Conservation (phyloP, 1,140 invertebrate species). For the Riptortus pedestris region DNA sequence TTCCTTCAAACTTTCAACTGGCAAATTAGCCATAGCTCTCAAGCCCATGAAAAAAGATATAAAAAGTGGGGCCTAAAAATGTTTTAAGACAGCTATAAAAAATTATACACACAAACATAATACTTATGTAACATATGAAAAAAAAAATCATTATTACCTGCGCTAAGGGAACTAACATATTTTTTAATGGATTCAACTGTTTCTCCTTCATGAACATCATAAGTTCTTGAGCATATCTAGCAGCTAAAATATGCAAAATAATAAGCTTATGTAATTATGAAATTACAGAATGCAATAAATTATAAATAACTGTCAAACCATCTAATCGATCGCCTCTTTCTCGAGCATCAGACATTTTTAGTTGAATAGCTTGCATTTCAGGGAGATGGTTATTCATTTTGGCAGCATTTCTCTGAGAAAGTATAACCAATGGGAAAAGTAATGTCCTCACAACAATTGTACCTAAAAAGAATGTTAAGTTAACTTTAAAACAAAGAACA, state of each 20-base stretch:
- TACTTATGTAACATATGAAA: slow-evolving; percentile 14
- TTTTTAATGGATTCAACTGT: slow-evolving; percentile 67
- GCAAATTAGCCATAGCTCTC: slow-evolving; percentile 70
- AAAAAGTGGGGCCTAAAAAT: slow-evolving; percentile 72
- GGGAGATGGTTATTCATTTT: slow-evolving; percentile 73
- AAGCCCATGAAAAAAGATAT: slow-evolving; percentile 82
- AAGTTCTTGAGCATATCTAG: slow-evolving; percentile 60
- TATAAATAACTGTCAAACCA: slow-evolving; percentile 39
- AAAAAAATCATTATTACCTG: slow-evolving; percentile 49
- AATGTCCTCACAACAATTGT: slow-evolving; percentile 59
- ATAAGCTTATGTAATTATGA: slow-evolving; percentile 25
- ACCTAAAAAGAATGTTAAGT: slow-evolving; percentile 41
- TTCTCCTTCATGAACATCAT: slow-evolving; percentile 70
- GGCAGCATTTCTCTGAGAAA: slow-evolving; percentile 62
- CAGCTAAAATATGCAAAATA: slow-evolving; percentile 43
- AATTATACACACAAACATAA: slow-evolving; percentile 24
- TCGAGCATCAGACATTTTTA: slow-evolving; percentile 71
- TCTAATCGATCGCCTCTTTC: slow-evolving; percentile 68
- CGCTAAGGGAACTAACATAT: slow-evolving; percentile 63
- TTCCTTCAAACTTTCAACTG: slow-evolving; percentile 72
- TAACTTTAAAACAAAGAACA: slow-evolving; percentile 4
- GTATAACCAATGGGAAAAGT: slow-evolving; percentile 75
- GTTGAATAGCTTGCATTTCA: slow-evolving; percentile 54
- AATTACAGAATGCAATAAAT: slow-evolving; percentile 2
- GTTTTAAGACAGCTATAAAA: too few species aligned